phyloP scores from a whole-genome alignment of 2,888 invertebrate genomes.

The Heliconius ethilla region DNA sequence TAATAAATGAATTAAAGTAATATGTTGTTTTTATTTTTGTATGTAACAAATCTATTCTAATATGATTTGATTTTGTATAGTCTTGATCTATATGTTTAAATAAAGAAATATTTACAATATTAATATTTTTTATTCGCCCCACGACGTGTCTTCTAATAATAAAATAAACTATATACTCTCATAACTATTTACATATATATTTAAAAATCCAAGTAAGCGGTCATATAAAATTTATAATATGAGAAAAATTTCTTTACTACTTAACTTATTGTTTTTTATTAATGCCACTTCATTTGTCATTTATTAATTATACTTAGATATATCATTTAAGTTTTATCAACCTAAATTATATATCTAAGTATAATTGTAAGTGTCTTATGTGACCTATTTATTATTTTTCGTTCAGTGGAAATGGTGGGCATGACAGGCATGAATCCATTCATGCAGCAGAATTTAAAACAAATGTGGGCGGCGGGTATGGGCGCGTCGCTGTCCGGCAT shows the following conservation, averaged over 20 bases:
- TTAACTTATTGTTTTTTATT: no score
- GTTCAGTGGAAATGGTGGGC: constrained; percentile 84
- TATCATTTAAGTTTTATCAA: not conserved
- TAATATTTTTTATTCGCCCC: no score
- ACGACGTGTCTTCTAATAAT: no score
- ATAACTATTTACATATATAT: no score
- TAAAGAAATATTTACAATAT: no score
- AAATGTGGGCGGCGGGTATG: constrained; percentile 76
- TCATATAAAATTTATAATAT: no score
- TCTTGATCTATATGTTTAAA: not conserved
- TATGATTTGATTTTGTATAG: not conserved
- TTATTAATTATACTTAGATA: no score
- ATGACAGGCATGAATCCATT: constrained; percentile 80
- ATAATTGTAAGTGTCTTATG: not conserved
- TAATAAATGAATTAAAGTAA: not conserved
- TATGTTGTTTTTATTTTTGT: constrained; percentile 3
- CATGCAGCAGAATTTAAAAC: constrained; percentile 77
- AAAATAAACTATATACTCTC: no score
- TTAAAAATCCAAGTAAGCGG: no score
- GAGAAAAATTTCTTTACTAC: no score
- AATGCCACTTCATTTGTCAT: no score
- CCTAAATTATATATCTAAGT: not conserved
- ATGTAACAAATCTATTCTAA: not conserved
- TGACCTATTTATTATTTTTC: not conserved
- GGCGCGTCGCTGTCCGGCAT: constrained; percentile 64